Evolutionary conservation across 2,113 vertebrate genomes (phyloP), one percentile per base, ranked within the genome.

Genomic region (Cynoglossus semilaevis): DNA sequence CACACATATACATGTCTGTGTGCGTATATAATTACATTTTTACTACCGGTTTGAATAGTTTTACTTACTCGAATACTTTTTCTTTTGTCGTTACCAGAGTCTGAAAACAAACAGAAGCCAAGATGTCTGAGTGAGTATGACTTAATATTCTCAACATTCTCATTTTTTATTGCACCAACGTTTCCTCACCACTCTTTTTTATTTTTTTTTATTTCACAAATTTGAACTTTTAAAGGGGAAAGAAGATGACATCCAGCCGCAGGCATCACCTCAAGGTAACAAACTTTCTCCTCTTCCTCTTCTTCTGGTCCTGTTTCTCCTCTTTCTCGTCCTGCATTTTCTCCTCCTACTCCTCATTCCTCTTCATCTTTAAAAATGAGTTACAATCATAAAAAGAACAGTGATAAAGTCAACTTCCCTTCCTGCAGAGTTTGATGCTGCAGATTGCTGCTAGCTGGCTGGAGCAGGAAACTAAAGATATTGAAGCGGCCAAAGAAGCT

Each of bases 191-290:
- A 29, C 22, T 29, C 22, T 29, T 29, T 29, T 29, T 29, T 29
- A 29, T 29, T 29, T 6, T 4, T 14, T 6, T 40, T 14, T 15
- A 61, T 4, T 1, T 52, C 2, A 67, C 7, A 0, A 14, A 35
- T 50, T 19, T 15, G 4, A 29, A 45, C 8, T 0, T 8, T 47
- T 34, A 15, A 19, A 79, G 76, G 47, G 67, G 50, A 54, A 94
- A 88, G 64, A 92, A 93, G 86, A 93, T 95, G 86, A 88, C 93
- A 53, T 93, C 92, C 19, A 92, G 92, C 85, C 93, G 94, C 46
- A 90, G 89, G 80, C 93, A 93, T 81, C 90, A 95, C 74, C 92
- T 97, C 73, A 97, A 97, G 93, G 94, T 97, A 88, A 53, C 15
- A 17, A 1, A 11, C 12, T 14, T 6, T 29, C 6, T 29, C 22